phyloP scores from a whole-genome alignment of 2,797 vertebrate species.

The Sarcophilus harrisii region DNA sequence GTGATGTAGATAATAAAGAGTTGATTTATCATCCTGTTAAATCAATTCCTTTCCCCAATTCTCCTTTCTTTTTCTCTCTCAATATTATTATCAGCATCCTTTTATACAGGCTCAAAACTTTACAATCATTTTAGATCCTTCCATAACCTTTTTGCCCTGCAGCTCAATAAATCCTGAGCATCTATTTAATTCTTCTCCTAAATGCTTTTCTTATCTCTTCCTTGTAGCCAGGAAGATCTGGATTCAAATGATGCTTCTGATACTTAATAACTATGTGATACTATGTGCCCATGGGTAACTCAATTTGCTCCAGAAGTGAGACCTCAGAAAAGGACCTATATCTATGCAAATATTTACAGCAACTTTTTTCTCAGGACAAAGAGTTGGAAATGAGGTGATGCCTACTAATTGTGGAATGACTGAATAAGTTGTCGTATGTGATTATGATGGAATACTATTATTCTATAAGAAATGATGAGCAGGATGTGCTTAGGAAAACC shows the following conservation, averaged over 20 bases:
- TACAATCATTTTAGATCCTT: neutral
- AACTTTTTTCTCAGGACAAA: too few species aligned
- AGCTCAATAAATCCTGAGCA: neutral
- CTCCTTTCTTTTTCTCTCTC: neutral
- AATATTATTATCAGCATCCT: neutral
- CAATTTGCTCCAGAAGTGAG: neutral
- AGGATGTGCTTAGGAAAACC: too few species aligned
- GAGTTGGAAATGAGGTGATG: too few species aligned
- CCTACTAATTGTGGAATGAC: too few species aligned
- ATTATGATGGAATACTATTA: too few species aligned
- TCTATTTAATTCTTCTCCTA: neutral
- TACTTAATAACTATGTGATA: neutral
- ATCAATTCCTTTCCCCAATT: neutral
- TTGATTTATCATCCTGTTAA: neutral
- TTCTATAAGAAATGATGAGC: too few species aligned
- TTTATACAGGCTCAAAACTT: neutral
- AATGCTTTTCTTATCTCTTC: neutral
- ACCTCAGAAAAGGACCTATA: too few species aligned
- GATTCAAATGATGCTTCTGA: neutral
- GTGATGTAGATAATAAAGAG: neutral
- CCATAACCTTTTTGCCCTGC: neutral
- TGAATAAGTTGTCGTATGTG: too few species aligned
- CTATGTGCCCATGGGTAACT: neutral
- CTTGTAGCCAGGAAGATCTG: neutral
- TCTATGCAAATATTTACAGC: too few species aligned